Percentiles rank a stretch among this genome's conserved stretches.
Conservation (phyloP, 2,888 invertebrate genomes). For the Platerodrilus igneus region DNA sequence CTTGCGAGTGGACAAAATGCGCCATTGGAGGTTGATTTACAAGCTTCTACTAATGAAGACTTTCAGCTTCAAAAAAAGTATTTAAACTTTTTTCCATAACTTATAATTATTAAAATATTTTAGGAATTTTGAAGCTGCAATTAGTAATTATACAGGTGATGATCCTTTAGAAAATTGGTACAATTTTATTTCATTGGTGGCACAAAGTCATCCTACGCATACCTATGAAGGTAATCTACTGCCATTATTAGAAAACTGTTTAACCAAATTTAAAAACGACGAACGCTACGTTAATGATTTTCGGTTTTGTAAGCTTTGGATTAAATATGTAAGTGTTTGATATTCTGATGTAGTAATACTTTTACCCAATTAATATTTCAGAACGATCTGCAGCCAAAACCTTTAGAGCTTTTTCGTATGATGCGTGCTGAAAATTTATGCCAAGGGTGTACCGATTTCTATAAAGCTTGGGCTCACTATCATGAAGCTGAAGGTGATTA, state of each 20-base stretch:
- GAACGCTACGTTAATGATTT: slow-evolving; percentile 78
- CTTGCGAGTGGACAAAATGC: slow-evolving; percentile 82
- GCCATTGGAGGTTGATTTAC: slow-evolving; percentile 73
- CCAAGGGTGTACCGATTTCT: slow-evolving; percentile 75
- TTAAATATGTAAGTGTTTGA: slow-evolving; percentile 80
- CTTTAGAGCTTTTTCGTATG: slow-evolving; percentile 74
- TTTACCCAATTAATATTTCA: slow-evolving; percentile 41
- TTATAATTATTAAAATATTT: slow-evolving; percentile 29
- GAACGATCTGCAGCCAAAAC: slow-evolving; percentile 73
- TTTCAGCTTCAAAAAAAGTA: slow-evolving; percentile 68
- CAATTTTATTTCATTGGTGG: slow-evolving; percentile 86
- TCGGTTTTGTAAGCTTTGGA: slow-evolving; percentile 81
- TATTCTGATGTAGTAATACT: slow-evolving; percentile 4
- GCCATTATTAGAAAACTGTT: slow-evolving; percentile 73
- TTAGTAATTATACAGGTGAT: slow-evolving; percentile 74
- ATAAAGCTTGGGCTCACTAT: slow-evolving; percentile 85
- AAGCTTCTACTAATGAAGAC: slow-evolving; percentile 68
- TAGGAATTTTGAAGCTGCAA: slow-evolving; percentile 76
- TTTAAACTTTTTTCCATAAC: slow-evolving; percentile 35
- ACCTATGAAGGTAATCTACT: slow-evolving; percentile 79
- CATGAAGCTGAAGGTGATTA: slow-evolving; percentile 78
- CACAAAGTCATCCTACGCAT: slow-evolving; percentile 86
- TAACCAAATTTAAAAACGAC: slow-evolving; percentile 74
- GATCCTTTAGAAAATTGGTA: slow-evolving; percentile 88
- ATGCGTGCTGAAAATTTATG: slow-evolving; percentile 78